phyloP scores from a whole-genome alignment of 2,113 vertebrate species.

The Tautogolabrus adspersus region DNA sequence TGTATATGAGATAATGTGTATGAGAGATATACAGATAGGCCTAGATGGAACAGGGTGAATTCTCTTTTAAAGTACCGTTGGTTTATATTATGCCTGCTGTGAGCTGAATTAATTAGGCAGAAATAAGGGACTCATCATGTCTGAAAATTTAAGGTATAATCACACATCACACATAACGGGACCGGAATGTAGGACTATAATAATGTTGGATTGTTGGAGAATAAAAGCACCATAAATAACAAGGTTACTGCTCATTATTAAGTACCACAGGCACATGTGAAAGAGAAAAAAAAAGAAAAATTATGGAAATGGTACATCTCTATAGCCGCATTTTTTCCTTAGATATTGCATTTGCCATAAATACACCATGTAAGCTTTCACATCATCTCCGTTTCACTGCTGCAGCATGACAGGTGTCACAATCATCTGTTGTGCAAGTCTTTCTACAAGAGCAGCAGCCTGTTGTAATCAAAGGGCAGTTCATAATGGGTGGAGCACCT shows the following conservation, averaged over 20 bases:
- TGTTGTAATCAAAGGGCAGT: slow-evolving; percentile 67
- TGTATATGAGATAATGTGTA: background rate
- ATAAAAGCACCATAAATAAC: slow-evolving; percentile 43
- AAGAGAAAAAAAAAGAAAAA: background rate
- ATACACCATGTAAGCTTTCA: slow-evolving; percentile 17
- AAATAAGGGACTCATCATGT: slow-evolving; percentile 14
- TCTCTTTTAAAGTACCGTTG: slow-evolving; percentile 14
- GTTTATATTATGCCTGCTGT: slow-evolving; percentile 26
- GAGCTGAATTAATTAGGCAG: slow-evolving; percentile 28
- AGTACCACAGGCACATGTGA: slow-evolving; percentile 11
- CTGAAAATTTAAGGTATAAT: slow-evolving; percentile 33
- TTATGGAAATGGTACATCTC: slow-evolving; percentile 1
- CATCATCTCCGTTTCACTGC: slow-evolving; percentile 22
- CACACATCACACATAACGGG: slow-evolving; percentile 37
- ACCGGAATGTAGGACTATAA: slow-evolving; percentile 42
- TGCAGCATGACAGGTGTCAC: slow-evolving; percentile 40
- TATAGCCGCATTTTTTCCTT: slow-evolving; percentile 14
- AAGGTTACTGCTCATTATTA: slow-evolving; percentile 17
- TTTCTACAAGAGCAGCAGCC: slow-evolving; percentile 33
- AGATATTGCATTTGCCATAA: background rate
- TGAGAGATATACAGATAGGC: background rate
- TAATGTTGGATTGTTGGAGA: slow-evolving; percentile 35
- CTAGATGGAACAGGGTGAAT: background rate
- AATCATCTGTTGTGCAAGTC: slow-evolving; percentile 38
- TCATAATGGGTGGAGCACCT: slow-evolving; percentile 35